Evolutionary conservation across 2,113 vertebrate species (phyloP).

Genomic region (Callipepla squamata): DNA sequence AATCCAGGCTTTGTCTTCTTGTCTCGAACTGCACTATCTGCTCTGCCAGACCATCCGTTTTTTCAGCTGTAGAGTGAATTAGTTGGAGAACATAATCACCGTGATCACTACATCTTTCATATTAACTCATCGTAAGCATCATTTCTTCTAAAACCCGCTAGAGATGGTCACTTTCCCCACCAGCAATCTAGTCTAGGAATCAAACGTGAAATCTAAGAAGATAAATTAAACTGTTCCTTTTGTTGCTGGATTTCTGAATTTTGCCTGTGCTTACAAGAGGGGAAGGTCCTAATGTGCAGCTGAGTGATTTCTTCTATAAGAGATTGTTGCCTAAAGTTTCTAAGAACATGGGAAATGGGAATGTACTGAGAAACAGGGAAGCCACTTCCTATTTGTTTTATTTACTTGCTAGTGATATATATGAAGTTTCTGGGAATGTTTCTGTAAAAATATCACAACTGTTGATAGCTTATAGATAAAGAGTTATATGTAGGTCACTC

Average conservation of each 20-base stretch:
- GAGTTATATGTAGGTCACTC: not conserved
- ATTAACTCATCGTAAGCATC: not conserved
- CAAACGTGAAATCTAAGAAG: not conserved
- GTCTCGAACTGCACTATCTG: not conserved
- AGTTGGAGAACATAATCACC: not conserved
- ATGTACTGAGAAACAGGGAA: not conserved
- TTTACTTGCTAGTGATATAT: not conserved
- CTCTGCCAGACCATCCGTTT: not conserved
- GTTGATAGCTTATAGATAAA: not conserved
- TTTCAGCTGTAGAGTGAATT: not conserved
- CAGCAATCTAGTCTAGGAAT: not conserved
- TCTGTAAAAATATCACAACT: not conserved
- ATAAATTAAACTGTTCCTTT: not conserved
- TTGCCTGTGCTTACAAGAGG: not conserved
- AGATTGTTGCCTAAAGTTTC: not conserved
- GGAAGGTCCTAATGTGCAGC: not conserved
- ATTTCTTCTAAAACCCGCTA: not conserved
- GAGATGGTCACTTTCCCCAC: not conserved
- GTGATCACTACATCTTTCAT: not conserved
- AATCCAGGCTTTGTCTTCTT: not conserved
- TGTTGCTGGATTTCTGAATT: not conserved
- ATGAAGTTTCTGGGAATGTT: not conserved
- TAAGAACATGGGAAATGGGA: not conserved
- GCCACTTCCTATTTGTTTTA: not conserved
- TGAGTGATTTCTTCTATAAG: not conserved